Conservation (phyloP, 2,888 invertebrate species). For the Lycaena phlaeas region DNA sequence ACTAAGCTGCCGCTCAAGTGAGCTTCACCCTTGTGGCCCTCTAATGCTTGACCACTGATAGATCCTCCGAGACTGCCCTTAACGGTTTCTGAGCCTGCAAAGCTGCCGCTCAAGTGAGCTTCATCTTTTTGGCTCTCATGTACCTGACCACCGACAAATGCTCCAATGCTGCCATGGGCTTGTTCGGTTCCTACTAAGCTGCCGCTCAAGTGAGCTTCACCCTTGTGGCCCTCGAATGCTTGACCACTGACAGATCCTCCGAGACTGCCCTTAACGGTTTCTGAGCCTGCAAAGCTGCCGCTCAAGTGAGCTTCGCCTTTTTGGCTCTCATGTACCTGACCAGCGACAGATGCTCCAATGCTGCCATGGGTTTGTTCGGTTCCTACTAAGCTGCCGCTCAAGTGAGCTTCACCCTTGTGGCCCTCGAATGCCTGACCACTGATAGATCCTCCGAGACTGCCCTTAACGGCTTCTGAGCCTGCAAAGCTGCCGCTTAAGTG, state of each 20-base stretch:
- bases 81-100: too few species aligned
- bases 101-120: neutral
- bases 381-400: neutral
- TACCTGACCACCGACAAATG: neutral
- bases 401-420: neutral
- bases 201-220: neutral
- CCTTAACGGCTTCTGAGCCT: too few species aligned
- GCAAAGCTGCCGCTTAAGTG: too few species aligned
- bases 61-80: neutral
- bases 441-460: too few species aligned
- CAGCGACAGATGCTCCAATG: neutral
- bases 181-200: neutral
- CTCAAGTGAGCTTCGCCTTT: neutral
- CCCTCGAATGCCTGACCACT: neutral
- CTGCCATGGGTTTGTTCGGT: neutral
- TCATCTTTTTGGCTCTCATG: neutral
- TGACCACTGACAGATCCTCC: neutral
- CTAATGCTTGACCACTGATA: neutral
- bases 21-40: neutral
- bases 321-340: slow-evolving; percentile 4
- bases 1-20: neutral
- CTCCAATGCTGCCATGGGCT: neutral
- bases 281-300: too few species aligned
- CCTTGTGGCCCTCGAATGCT: neutral
- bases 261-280: neutral